Evolutionary conservation across 2,113 vertebrate genomes (phyloP).

Genomic region (Pelecanus crispus): DNA sequence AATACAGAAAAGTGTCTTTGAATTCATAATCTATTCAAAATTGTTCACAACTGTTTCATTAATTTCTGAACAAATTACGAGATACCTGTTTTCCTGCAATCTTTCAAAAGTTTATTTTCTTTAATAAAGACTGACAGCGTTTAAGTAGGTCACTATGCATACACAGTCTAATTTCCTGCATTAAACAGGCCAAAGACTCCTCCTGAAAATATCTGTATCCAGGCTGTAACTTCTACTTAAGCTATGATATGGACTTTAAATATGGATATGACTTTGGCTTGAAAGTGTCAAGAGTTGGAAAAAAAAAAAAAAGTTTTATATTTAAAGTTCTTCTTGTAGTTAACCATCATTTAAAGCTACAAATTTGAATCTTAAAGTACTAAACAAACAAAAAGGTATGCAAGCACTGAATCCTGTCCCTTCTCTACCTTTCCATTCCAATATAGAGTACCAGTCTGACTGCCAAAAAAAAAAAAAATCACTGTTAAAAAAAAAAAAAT

Average conservation of each 20-base stretch:
- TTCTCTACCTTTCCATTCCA: not conserved
- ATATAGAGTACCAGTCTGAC: not conserved
- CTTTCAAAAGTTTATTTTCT: not conserved
- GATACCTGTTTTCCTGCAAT: not conserved
- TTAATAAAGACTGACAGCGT: not conserved
- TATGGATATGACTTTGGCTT: not conserved
- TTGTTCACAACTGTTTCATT: not conserved
- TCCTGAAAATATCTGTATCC: not conserved
- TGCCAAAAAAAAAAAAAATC: not conserved
- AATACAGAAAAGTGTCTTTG: not conserved
- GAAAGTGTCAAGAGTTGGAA: not conserved
- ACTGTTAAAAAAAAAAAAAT: not conserved
- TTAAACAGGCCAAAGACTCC: not conserved
- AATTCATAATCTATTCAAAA: not conserved
- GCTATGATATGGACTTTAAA: not conserved
- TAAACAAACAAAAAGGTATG: not conserved
- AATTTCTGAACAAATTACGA: not conserved
- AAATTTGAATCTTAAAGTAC: not conserved
- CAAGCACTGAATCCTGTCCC: not conserved
- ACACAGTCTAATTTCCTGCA: not conserved
- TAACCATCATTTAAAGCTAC: not conserved
- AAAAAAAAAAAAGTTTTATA: not conserved
- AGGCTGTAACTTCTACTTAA: not conserved
- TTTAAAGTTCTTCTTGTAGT: not conserved
- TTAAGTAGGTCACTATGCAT: not conserved